Conservation (phyloP, 2,888 invertebrate genomes). For the Xylota segnis region DNA sequence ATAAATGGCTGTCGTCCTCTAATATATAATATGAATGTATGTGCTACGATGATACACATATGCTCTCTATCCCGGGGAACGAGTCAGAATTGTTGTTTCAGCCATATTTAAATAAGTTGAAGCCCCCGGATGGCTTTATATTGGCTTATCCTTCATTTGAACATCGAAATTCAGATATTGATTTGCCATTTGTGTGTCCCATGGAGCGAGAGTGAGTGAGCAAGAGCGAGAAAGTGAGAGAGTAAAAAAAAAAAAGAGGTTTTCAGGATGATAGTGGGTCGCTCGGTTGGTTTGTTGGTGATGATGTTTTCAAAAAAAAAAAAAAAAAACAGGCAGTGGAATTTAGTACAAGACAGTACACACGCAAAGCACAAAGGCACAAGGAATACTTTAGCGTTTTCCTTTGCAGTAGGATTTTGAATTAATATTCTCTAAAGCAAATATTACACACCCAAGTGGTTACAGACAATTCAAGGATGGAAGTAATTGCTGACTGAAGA, state of each 20-base stretch:
- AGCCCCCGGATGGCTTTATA: conserved; percentile 74
- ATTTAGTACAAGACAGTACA: conserved; percentile 21
- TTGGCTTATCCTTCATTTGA: conserved; percentile 76
- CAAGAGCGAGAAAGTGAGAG: neutral
- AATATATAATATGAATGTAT: conserved; percentile 46
- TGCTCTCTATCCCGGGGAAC: conserved; percentile 59
- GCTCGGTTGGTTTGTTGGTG: conserved; percentile 48
- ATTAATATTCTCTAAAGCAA: conserved; percentile 74
- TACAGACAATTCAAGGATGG: conserved; percentile 53
- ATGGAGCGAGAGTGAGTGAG: conserved; percentile 35
- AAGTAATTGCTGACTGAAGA: conserved; percentile 29
- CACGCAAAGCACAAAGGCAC: conserved; percentile 28
- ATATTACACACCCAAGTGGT: conserved; percentile 73
- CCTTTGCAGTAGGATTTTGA: conserved; percentile 58
- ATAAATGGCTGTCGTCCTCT: conserved; percentile 37
- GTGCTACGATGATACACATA: conserved; percentile 66
- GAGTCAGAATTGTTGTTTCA: conserved; percentile 71
- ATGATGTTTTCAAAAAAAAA: conserved; percentile 49
- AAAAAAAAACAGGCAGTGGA: conserved; percentile 30
- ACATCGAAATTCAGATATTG: conserved; percentile 76
- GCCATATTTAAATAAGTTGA: conserved; percentile 76
- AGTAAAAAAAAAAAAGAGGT: conserved; percentile 24
- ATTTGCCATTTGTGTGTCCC: conserved; percentile 67
- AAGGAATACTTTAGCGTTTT: conserved; percentile 59
- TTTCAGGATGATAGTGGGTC: conserved; percentile 48